Evolutionary conservation across 2,113 vertebrate species (phyloP).

Genomic region (Dasyornis broadbenti): DNA sequence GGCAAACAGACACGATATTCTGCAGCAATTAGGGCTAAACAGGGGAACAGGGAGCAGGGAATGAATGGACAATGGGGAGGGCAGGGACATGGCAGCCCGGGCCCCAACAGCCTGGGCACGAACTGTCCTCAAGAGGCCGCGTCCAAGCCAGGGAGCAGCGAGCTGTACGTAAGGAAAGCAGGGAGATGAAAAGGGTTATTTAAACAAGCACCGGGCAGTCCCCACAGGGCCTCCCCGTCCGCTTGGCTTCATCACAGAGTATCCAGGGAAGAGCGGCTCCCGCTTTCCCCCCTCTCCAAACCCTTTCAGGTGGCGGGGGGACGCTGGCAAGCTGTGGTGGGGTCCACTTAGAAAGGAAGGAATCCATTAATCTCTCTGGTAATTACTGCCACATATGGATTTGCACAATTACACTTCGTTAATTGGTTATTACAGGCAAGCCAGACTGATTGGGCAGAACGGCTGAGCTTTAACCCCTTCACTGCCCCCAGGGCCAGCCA

Average conservation of each 20-base stretch:
- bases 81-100: background rate
- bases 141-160: background rate
- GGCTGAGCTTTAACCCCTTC: constrained; percentile 30
- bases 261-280: background rate
- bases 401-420: constrained; percentile 60
- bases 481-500: background rate
- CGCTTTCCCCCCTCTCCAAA: background rate
- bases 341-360: constrained; percentile 21
- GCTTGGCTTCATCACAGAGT: background rate
- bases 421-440: constrained; percentile 57
- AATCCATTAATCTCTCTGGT: constrained; percentile 62
- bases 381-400: constrained; percentile 62
- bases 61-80: constrained; percentile 48
- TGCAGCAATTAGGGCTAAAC: constrained; percentile 52
- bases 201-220: constrained; percentile 15
- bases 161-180: background rate
- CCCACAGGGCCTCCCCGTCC: background rate
- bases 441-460: constrained; percentile 28
- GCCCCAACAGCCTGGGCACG: background rate
- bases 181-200: constrained; percentile 40
- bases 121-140: background rate
- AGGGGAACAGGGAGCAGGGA: background rate
- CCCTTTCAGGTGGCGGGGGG: constrained; percentile 1
- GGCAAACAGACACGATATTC: background rate
- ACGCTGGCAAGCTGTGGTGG: background rate